A percentile compares a stretch with the other conserved stretches of the same genome.
phyloP scores from a whole-genome alignment of 2,113 vertebrate species.

The Bothrops jararaca region DNA sequence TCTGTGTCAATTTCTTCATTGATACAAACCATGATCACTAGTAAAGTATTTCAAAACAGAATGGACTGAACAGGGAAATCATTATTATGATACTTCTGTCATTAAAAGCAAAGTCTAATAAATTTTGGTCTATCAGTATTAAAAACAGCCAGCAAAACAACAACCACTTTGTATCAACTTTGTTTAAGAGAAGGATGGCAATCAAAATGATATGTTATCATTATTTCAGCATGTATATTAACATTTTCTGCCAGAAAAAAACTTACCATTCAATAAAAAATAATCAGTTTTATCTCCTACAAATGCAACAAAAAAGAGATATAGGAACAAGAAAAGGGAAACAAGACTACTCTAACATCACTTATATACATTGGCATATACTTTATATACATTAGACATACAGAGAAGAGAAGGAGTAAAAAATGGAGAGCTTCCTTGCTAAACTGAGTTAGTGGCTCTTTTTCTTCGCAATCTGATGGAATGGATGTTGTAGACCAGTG shows the following conservation, averaged over 20 bases:
- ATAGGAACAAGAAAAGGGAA: background rate
- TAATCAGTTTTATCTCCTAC: background rate
- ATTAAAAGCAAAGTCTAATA: slow-evolving; percentile 9
- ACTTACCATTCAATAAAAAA: background rate
- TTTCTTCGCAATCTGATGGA: background rate
- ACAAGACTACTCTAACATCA: background rate
- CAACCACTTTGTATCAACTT: background rate
- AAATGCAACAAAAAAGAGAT: background rate
- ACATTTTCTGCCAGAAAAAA: background rate
- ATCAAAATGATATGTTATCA: background rate
- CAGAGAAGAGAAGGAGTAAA: background rate
- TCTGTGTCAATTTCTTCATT: slow-evolving; percentile 25
- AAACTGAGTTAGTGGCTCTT: background rate
- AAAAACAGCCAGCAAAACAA: background rate
- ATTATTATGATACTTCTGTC: slow-evolving; percentile 39
- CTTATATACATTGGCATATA: no score
- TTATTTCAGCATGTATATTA: background rate
- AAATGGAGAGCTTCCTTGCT: background rate
- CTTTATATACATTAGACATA: background rate
- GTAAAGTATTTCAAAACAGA: slow-evolving; percentile 33
- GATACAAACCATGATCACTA: slow-evolving; percentile 37
- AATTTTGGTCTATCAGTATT: slow-evolving; percentile 24
- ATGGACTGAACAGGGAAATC: slow-evolving; percentile 40
- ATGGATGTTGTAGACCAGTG: background rate
- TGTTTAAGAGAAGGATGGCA: slow-evolving; percentile 1